Evolutionary conservation across 2,797 vertebrate species (phyloP), one percentile per base, ranked within the genome.

Genomic region (Galago senegalensis): DNA sequence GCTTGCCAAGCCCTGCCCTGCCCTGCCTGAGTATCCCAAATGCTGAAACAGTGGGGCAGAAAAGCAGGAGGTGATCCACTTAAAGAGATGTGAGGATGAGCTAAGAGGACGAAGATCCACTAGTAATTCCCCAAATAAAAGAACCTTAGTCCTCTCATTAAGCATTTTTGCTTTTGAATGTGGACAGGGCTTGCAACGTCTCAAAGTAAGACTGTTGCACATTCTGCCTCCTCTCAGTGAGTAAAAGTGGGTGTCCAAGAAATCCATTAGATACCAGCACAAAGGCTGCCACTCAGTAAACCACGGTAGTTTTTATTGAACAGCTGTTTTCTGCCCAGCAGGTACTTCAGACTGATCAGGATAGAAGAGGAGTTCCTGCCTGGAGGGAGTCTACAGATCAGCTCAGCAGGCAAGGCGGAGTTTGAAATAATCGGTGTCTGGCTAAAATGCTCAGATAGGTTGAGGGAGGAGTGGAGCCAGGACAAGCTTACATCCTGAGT

Each of bases 261-360:
- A 8, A 23, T 14, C 43, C 5, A 7, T 20, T 2, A 1, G 21
- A 3, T 4, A 29, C 37, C 23, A 14, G 56, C 7, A 2, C 17
- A 8, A 49, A 4, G 6, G 12, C 40, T 0, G 2, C 11, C 1
- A 1, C 67, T 56, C 70, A 61, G 34, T 0, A n/a, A 49, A 65
- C 21, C 53, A 0, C 4, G 27, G 60, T 3, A 1, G n/a, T 27
- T 72, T 75, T 61, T 6, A 16, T 2, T n/a, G 77, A 91, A 34
- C 87, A 20, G 9, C n/a, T 46, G 9, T 20, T 77, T 58, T 49
- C 69, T 34, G 69, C 7, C 14, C 17, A 46, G 17, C 27, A 21
- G 16, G 10, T 18, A 29, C 37, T 72, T 61, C 40, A 11, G 17
- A 40, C 27, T 14, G 10, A 23, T 0, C 29, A 69, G 37, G 25